phyloP scores from a whole-genome alignment of 2,113 vertebrate genomes.

The Oreochromis spilurus region DNA sequence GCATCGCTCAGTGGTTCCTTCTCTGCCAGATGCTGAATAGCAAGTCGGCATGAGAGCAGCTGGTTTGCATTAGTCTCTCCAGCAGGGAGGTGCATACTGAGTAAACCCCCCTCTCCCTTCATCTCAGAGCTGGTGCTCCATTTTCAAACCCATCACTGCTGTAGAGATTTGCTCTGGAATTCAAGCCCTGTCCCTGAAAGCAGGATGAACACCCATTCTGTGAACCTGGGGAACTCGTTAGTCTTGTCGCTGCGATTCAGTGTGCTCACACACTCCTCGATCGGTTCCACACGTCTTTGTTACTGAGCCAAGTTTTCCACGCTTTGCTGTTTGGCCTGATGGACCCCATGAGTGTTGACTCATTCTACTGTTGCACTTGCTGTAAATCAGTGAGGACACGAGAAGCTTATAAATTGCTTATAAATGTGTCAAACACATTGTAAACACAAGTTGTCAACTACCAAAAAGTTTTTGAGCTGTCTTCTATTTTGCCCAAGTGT shows the following conservation, averaged over 20 bases:
- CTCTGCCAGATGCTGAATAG: constrained; percentile 74
- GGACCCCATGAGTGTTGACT: background rate
- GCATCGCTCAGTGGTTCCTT: constrained; percentile 55
- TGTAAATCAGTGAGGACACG: background rate
- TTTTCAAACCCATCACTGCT: constrained; percentile 60
- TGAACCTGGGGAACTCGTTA: constrained; percentile 65
- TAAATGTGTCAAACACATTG: background rate
- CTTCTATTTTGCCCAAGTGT: background rate
- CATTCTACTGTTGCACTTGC: background rate
- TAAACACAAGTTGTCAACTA: background rate
- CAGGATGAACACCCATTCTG: constrained; percentile 47
- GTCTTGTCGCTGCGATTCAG: constrained; percentile 41
- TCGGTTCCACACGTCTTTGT: background rate
- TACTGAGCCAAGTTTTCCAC: constrained; percentile 1
- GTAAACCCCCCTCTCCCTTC: constrained; percentile 60
- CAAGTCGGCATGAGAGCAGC: constrained; percentile 75
- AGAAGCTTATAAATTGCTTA: background rate
- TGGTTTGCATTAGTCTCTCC: constrained; percentile 78
- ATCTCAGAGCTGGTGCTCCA: constrained; percentile 49
- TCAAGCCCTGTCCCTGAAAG: constrained; percentile 44
- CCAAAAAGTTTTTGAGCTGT: background rate
- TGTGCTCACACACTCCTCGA: background rate
- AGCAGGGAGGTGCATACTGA: constrained; percentile 70
- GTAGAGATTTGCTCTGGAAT: constrained; percentile 62
- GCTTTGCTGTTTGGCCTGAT: background rate